Conservation (phyloP, 2,797 vertebrate species). For the Scomberomorus guttatus region DNA sequence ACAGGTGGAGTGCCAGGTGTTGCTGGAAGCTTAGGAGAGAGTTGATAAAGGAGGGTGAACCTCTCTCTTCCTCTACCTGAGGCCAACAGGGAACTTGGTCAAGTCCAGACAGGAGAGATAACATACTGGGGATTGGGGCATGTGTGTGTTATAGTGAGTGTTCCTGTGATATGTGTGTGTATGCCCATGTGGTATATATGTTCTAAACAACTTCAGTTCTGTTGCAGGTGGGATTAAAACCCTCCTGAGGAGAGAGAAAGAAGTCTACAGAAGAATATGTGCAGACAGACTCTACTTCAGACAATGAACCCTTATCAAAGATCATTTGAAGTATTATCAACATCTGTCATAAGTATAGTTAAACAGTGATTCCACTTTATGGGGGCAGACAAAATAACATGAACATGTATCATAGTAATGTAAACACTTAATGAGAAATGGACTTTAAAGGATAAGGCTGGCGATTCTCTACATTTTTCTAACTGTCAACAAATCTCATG, state of each 20-base stretch:
- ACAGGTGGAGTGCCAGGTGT: conserved; percentile 66
- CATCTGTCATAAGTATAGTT: not conserved
- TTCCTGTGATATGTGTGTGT: not conserved
- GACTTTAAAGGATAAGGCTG: not conserved
- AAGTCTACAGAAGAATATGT: not conserved
- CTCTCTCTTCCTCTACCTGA: conserved; percentile 47
- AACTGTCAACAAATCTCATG: no score
- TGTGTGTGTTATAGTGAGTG: conserved; percentile 24
- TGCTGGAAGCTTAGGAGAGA: conserved; percentile 33
- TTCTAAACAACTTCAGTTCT: conserved; percentile 24
- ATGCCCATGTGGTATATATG: not conserved
- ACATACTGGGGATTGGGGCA: conserved; percentile 32
- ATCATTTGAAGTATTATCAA: conserved; percentile 12
- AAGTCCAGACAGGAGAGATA: conserved; percentile 68
- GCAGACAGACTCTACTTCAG: not conserved
- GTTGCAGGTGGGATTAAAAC: conserved; percentile 35
- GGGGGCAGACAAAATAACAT: conserved; percentile 40
- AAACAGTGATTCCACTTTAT: not conserved
- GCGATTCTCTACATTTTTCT: no score
- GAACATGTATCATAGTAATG: conserved; percentile 3
- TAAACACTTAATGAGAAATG: not conserved
- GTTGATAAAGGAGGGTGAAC: conserved; percentile 28
- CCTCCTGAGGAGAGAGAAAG: not conserved
- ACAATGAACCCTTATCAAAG: conserved; percentile 25
- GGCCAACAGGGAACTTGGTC: conserved; percentile 62